Conservation (phyloP, 1,140 invertebrate species). For the Euura saliciscinereae region DNA sequence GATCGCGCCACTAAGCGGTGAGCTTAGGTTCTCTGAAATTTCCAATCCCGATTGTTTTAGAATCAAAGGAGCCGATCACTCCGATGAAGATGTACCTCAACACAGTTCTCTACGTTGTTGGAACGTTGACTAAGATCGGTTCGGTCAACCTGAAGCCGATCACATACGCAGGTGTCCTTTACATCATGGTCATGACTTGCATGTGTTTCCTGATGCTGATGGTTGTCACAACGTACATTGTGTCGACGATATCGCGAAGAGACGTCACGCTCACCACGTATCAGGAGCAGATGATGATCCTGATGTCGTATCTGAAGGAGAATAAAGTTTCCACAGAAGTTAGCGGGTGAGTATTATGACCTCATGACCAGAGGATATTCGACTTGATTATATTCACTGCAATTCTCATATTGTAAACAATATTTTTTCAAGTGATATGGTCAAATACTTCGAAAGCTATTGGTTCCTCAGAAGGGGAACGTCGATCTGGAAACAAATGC, state of each 20-base stretch:
- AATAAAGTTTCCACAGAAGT: background rate
- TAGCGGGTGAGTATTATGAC: background rate
- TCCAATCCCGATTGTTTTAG: background rate
- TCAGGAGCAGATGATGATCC: background rate
- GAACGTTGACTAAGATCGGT: background rate
- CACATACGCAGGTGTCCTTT: background rate
- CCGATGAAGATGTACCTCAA: background rate
- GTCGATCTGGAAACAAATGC: background rate
- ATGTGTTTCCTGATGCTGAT: background rate
- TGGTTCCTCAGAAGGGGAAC: background rate
- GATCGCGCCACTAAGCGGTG: background rate
- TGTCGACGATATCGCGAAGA: background rate
- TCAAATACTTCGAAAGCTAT: background rate
- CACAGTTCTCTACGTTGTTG: background rate
- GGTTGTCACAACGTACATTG: background rate
- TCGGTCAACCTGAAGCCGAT: background rate
- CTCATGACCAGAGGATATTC: background rate
- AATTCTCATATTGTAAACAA: too few relatives aligned
- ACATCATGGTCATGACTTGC: background rate
- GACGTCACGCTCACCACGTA: background rate
- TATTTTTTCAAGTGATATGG: background rate
- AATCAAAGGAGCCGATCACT: background rate
- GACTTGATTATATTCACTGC: too few relatives aligned
- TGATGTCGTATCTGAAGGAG: constrained; percentile 3
- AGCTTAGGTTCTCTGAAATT: background rate